phyloP scores from a whole-genome alignment of 92 coral and sea anemone genomes.

The Galaxea fascicularis region DNA sequence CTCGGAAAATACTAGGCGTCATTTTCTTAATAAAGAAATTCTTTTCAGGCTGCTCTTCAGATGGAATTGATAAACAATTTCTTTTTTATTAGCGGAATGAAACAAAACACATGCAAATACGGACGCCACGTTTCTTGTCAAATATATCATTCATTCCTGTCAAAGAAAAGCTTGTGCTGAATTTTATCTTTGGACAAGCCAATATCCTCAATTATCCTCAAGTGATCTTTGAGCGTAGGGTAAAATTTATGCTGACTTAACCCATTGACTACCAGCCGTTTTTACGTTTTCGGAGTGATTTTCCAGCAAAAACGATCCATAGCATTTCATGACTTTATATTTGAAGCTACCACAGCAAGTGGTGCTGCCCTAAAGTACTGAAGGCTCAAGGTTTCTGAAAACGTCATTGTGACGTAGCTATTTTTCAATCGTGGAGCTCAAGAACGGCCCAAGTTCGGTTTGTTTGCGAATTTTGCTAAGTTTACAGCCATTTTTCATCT shows the following conservation, averaged over 20 bases:
- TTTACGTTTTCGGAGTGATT: no score
- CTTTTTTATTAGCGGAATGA: background rate
- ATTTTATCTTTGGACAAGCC: background rate
- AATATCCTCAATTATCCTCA: background rate
- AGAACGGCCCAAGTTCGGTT: no score
- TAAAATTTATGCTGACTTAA: background rate
- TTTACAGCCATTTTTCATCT: no score
- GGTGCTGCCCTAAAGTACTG: no score
- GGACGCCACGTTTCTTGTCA: background rate
- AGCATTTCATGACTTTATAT: no score
- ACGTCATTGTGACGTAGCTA: no score
- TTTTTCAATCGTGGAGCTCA: no score
- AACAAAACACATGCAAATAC: background rate
- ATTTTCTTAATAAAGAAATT: background rate
- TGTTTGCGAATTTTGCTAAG: no score
- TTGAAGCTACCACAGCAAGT: no score
- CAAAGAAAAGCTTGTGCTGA: background rate
- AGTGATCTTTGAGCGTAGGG: background rate
- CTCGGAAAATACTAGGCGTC: background rate
- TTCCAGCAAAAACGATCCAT: no score
- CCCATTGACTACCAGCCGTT: no score
- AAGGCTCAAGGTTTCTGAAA: no score
- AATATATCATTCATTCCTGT: background rate
- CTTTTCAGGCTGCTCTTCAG: background rate
- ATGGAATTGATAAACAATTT: constrained; percentile 1